Evolutionary conservation across 2,888 invertebrate species (phyloP), one percentile per base, ranked within the genome.

Genomic region (Keiferia lycopersicella): DNA sequence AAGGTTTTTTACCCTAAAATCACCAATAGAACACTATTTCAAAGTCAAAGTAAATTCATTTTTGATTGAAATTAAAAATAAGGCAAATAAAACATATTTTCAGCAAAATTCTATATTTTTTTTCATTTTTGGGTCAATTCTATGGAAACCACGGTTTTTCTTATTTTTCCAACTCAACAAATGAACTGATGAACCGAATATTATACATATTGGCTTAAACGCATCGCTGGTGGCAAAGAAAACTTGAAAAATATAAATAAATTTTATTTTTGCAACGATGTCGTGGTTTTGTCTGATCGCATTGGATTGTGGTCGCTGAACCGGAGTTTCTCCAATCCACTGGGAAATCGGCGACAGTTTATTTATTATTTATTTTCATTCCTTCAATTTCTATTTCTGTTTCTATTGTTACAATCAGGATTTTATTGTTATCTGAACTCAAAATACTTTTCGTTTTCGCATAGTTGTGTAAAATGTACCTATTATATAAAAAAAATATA

Each of bases 261-360:
- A 30, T n/a, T 26, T 56, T 56, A 56, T 56, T 56, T 26, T 34
- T 4, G 18, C n/a, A 56, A 30, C n/a, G n/a, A 30, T n/a, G 26
- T 34, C 34, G 26, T 16, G 34, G 56, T 34, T 56, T 16, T 8
- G 34, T 26, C 16, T 16, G 45, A 62, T 34, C 50, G 61, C 56
- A 62, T 62, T 56, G 56, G 26, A 62, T 56, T 62, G 30, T 30
- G 56, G 56, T 39, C 51, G n/a, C 18, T 53, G n/a, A 14, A 39
- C n/a, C 18, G 61, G n/a, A 30, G 45, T 18, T 30, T 48, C 56
- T 53, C 64, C 51, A 59, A 62, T 57, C 64, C 65, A 60, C 65
- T 66, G 66, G 65, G 63, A 63, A 63, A 63, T 63, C 50, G 48
- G 50, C 38, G 57, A 48, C 57, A 58, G 58, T 63, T 39, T 63